A percentile compares a stretch with the other conserved stretches of the same genome.
Conservation (phyloP, 2,888 invertebrate species). For the Dicyrtoma fusca region DNA sequence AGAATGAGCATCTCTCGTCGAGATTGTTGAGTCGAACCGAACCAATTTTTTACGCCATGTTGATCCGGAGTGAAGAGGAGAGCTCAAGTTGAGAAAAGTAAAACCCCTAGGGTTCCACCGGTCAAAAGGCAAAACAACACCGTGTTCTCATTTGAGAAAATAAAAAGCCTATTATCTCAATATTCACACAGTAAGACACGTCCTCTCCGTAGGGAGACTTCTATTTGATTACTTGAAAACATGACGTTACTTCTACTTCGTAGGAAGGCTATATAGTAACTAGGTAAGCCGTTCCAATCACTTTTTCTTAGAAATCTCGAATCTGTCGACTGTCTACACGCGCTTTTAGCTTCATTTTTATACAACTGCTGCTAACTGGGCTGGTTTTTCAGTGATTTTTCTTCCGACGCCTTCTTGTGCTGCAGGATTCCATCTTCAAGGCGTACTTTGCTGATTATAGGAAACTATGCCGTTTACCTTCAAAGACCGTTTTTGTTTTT, state of each 20-base stretch:
- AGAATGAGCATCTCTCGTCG: neutral
- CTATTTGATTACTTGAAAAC: constrained; percentile 16
- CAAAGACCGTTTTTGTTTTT: too few species aligned
- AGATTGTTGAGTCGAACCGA: constrained; percentile 16
- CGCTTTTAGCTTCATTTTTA: too few species aligned
- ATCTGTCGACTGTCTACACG: too few species aligned
- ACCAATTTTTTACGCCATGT: constrained; percentile 38
- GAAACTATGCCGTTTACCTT: too few species aligned
- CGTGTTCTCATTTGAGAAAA: constrained; percentile 33
- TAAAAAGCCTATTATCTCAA: constrained; percentile 37
- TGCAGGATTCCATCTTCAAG: too few species aligned
- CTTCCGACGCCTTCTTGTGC: too few species aligned
- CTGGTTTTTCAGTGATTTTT: too few species aligned
- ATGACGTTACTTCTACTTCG: neutral
- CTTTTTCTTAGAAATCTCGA: too few species aligned
- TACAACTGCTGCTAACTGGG: too few species aligned
- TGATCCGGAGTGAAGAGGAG: constrained; percentile 26
- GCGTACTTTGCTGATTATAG: too few species aligned
- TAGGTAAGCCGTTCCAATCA: too few species aligned
- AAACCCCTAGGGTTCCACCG: constrained; percentile 33
- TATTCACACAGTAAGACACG: constrained; percentile 35
- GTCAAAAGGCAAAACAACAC: constrained; percentile 29
- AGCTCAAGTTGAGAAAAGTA: constrained; percentile 33
- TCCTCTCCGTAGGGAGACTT: constrained; percentile 27
- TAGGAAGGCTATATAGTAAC: too few species aligned